These are phyloP conservation scores for Origma solitaria DNA, from an alignment of 2,113 vertebrate species.

Conservation along the genomic window DNA sequence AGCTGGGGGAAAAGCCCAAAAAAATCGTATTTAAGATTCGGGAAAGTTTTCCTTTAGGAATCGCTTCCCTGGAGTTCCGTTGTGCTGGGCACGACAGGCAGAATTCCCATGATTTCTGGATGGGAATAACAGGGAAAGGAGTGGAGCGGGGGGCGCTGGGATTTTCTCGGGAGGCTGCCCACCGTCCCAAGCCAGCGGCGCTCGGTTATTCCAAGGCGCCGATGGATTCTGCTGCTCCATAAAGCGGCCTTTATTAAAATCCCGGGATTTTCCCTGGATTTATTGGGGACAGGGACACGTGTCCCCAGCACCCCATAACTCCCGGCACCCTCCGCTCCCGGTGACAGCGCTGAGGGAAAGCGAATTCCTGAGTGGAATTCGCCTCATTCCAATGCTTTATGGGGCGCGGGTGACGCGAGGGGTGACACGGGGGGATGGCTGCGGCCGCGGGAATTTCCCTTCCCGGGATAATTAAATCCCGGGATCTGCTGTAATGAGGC, in stretches of 20 bases:
- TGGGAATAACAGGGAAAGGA: too few relatives aligned
- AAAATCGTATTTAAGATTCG: neutral
- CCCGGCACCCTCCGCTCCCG: neutral
- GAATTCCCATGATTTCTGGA: neutral
- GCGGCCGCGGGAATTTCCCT: neutral
- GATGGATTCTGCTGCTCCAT: neutral
- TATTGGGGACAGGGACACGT: rapidly evolving
- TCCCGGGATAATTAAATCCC: neutral
- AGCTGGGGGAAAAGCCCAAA: neutral
- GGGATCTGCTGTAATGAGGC: constrained; percentile 30
- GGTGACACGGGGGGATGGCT: neutral
- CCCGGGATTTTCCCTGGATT: neutral
- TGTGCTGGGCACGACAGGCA: neutral
- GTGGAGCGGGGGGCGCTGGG: neutral
- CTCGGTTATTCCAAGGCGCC: neutral
- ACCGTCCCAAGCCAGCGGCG: rapidly evolving
- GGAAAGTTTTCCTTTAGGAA: neutral
- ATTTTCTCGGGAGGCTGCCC: rapidly evolving
- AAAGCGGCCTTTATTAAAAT: neutral
- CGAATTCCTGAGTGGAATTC: neutral
- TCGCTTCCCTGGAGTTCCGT: neutral
- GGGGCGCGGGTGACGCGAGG: constrained; percentile 1
- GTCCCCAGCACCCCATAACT: constrained; percentile 7
- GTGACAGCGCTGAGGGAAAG: neutral
- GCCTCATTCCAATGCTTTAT: neutral